These are phyloP conservation scores for Paralinhomoeus sp. DNA, from an alignment of 2,888 invertebrate species.

Conservation along the genomic window DNA sequence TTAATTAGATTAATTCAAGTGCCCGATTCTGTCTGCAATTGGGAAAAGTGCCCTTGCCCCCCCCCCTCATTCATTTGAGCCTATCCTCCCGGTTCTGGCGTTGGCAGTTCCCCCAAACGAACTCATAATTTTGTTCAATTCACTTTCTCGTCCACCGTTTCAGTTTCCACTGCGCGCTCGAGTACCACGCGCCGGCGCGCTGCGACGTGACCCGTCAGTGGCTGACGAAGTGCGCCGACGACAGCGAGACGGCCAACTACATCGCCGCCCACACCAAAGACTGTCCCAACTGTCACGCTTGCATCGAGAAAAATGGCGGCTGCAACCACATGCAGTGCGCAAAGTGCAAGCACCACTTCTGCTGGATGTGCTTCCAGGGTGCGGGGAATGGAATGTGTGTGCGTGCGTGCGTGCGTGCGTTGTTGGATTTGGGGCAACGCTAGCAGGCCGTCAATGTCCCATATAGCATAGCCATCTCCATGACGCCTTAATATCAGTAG, in stretches of 20 bases:
- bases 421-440: too few relatives aligned
- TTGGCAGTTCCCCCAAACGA: neutral
- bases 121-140: too few relatives aligned
- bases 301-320: constrained; percentile 98
- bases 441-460: too few relatives aligned
- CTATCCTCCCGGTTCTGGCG: neutral
- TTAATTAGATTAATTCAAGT: too few relatives aligned
- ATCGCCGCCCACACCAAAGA: constrained; percentile 93
- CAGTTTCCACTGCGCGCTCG: constrained; percentile 68
- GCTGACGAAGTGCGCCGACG: constrained; percentile 98
- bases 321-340: constrained; percentile 74
- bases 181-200: constrained; percentile 94
- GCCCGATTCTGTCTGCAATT: too few relatives aligned
- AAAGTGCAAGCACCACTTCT: constrained; percentile 82
- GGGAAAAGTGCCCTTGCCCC: too few relatives aligned
- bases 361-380: constrained; percentile 91
- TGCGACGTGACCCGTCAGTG: constrained; percentile 82
- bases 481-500: too few relatives aligned
- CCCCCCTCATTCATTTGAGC: too few relatives aligned
- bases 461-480: too few relatives aligned
- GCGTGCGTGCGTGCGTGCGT: too few relatives aligned
- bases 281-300: constrained; percentile 81
- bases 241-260: constrained; percentile 97
- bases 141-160: constrained; percentile 7
- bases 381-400: too few relatives aligned